Percentiles rank a stretch among this genome's conserved stretches.
Evolutionary conservation across 2,113 vertebrate genomes (phyloP).

Genomic region (Corythoichthys intestinalis): DNA sequence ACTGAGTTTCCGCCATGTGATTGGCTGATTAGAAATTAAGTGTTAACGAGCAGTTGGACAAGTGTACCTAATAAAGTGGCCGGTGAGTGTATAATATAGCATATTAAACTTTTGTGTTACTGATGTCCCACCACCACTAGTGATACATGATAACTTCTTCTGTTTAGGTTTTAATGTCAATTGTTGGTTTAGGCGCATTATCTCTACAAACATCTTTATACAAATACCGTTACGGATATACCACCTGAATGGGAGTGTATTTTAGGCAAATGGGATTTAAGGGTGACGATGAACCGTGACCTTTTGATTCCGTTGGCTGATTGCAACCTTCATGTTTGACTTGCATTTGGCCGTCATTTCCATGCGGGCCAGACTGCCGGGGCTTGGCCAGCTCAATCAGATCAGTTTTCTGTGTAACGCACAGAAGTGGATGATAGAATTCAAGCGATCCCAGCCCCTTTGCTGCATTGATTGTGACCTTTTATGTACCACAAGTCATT

Average conservation of each 20-base stretch:
- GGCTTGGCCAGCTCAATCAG: neutral
- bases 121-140: too few relatives aligned
- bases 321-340: neutral
- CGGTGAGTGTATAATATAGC: too few relatives aligned
- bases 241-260: neutral
- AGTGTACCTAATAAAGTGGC: too few relatives aligned
- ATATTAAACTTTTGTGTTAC: too few relatives aligned
- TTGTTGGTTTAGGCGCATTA: too few relatives aligned
- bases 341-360: neutral
- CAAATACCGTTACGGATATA: too few relatives aligned
- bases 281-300: neutral
- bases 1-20: too few relatives aligned
- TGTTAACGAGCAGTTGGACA: too few relatives aligned
- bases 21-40: too few relatives aligned
- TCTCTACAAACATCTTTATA: too few relatives aligned
- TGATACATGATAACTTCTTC: too few relatives aligned
- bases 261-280: neutral
- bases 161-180: too few relatives aligned
- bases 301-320: neutral
- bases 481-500: conserved; percentile 2
- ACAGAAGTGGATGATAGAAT: neutral
- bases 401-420: neutral
- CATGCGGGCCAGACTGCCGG: neutral
- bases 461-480: neutral
- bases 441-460: neutral